Evolutionary conservation across 2,113 vertebrate species (phyloP).

Genomic region (Xiphias gladius): DNA sequence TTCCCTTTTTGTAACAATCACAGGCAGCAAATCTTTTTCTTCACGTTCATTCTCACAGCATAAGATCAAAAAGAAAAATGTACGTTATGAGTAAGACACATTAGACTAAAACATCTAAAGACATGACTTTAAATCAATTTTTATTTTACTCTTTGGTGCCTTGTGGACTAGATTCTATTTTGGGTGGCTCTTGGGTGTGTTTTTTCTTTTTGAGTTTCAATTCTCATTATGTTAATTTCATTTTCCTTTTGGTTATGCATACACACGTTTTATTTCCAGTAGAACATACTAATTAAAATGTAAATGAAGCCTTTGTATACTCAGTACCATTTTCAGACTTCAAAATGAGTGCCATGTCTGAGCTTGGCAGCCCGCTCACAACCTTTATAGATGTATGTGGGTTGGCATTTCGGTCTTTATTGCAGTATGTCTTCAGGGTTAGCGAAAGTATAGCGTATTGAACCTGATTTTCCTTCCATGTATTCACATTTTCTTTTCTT

Average conservation of each 20-base stretch:
- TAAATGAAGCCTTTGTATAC: slow-evolving; percentile 60
- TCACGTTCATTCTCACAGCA: background rate
- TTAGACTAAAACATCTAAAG: slow-evolving; percentile 1
- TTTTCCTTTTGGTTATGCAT: slow-evolving; percentile 25
- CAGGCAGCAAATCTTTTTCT: slow-evolving; percentile 2
- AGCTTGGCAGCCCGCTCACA: slow-evolving; percentile 22
- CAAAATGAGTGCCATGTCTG: slow-evolving; percentile 16
- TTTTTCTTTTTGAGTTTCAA: background rate
- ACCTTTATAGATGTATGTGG: slow-evolving; percentile 38
- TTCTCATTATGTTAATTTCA: background rate
- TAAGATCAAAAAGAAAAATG: background rate
- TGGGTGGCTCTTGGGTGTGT: background rate
- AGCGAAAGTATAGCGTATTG: background rate
- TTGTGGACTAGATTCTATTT: slow-evolving; percentile 10
- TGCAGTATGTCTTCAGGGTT: slow-evolving; percentile 12
- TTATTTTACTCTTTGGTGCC: slow-evolving; percentile 18
- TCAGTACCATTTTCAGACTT: slow-evolving; percentile 39
- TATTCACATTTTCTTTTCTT: background rate
- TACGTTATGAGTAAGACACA: background rate
- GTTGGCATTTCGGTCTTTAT: background rate
- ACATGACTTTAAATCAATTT: slow-evolving; percentile 6
- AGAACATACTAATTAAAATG: slow-evolving; percentile 65
- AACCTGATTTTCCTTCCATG: background rate
- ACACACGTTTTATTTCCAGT: slow-evolving; percentile 36
- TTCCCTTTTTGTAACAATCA: background rate